Evolutionary conservation across 1,140 invertebrate genomes (phyloP), one percentile per base, ranked within the genome.

Genomic region (Lucilia sericata): DNA sequence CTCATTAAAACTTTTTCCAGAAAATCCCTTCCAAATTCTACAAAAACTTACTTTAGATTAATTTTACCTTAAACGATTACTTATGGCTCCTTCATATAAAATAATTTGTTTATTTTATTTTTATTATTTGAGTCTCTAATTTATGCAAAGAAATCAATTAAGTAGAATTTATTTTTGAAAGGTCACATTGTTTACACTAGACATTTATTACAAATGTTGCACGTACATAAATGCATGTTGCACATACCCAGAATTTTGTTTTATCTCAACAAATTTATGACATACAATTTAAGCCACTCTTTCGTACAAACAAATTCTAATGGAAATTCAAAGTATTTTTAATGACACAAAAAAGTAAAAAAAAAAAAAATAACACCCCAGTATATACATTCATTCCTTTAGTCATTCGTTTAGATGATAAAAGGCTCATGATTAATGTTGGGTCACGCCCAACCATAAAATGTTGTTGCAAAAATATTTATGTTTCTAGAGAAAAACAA

Each of bases 381-480:
- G 7, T n/a, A 17, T 5, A 5, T 14, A 60, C n/a, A n/a, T 60
- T n/a, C 55, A 60, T 60, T 17, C 13, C 55, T 17, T 60, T 60
- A 60, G 14, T n/a, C 55, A 60, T 60, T 60, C 55, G 13, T 60
- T 60, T 70, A 70, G n/a, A 49, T 25, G 42, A 80, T 80, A 80
- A 80, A 80, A 80, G 76, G 25, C 76, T 21, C 42, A 80, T 80
- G 76, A 80, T 80, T 80, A 80, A 80, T 80, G 76, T 49, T 25
- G 47, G 76, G 76, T 80, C 76, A 80, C 76, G 76, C 76, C 76
- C 76, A 80, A 25, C 76, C 76, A 80, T 80, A 80, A 80, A 80
- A 80, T 49, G 42, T 21, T 49, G 42, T 80, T 51, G 76, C 76
- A 80, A 80, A 80, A 80, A 80, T 80, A 80, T 80, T 80, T 80